Percentiles rank a stretch among this genome's conserved stretches.
Evolutionary conservation across 2,113 vertebrate genomes (phyloP).

Genomic region (Genyomyrus donnyi): DNA sequence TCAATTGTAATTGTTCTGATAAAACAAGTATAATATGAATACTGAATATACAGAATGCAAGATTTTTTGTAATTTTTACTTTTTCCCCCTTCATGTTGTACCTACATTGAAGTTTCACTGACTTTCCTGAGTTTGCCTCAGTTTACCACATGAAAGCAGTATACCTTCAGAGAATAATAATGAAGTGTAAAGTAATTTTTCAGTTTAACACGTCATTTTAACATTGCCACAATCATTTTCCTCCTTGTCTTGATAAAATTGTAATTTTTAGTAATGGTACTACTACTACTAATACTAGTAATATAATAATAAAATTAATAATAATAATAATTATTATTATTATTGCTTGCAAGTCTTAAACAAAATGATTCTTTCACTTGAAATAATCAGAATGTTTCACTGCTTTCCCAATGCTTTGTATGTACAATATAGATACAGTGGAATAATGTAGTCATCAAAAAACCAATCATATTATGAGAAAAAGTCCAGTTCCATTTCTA

Average conservation of each 20-base stretch:
- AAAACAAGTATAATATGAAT: neutral
- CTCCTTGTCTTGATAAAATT: neutral
- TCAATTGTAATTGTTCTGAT: neutral
- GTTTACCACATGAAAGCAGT: neutral
- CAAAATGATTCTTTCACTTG: neutral
- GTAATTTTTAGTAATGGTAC: neutral
- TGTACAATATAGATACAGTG: neutral
- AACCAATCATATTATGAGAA: neutral
- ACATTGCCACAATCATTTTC: neutral
- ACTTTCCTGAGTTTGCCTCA: neutral
- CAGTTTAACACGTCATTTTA: neutral
- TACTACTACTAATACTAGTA: neutral
- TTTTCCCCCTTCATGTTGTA: neutral
- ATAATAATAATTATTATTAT: neutral
- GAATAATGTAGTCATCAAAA: neutral
- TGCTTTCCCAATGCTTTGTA: neutral
- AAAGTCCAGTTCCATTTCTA: neutral
- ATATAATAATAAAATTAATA: neutral
- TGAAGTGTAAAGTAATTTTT: neutral
- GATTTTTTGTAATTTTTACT: neutral
- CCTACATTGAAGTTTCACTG: neutral
- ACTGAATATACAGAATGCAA: neutral
- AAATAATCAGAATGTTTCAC: neutral
- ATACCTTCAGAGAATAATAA: neutral
- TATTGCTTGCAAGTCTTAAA: neutral